phyloP scores from a whole-genome alignment of 2,113 vertebrate genomes.

The Emydocephalus ijimae region DNA sequence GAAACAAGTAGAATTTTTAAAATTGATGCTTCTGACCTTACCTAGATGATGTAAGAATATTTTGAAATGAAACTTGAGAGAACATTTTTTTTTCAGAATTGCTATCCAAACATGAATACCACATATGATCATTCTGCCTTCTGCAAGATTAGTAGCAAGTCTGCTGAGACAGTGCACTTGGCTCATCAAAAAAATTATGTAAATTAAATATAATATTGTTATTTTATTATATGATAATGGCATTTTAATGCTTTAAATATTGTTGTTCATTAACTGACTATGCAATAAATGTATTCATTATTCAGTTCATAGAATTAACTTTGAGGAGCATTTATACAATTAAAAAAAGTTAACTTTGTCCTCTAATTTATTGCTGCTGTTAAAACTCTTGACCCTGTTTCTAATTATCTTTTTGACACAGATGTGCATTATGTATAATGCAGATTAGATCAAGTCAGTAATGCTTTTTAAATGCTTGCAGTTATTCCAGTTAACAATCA shows the following conservation, averaged over 20 bases:
- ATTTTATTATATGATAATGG: not conserved
- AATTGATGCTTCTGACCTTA: not conserved
- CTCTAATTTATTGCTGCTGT: constrained; percentile 14
- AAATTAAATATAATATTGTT: not conserved
- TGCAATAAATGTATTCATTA: constrained; percentile 5
- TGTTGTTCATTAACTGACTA: constrained; percentile 1
- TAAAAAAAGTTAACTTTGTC: constrained; percentile 7
- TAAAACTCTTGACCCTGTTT: constrained; percentile 20
- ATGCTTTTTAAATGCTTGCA: not conserved
- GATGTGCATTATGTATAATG: not conserved
- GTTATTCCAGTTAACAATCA: constrained; percentile 11
- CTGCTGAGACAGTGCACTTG: not conserved
- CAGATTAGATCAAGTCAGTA: constrained; percentile 3
- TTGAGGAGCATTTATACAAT: not conserved
- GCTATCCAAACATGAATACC: constrained; percentile 7
- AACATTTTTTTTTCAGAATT: not conserved
- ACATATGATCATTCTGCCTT: not conserved
- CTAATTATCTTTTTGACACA: constrained; percentile 19
- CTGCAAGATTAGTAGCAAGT: constrained; percentile 18
- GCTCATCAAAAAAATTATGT: not conserved
- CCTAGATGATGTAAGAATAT: not conserved
- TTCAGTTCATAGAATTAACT: constrained; percentile 16
- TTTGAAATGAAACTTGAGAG: not conserved
- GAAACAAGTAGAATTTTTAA: constrained; percentile 6
- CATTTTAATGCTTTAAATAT: constrained; percentile 7